Base-by-base conservation (phyloP, 2,888 invertebrate species). In the Pterostichus niger region DNA sequence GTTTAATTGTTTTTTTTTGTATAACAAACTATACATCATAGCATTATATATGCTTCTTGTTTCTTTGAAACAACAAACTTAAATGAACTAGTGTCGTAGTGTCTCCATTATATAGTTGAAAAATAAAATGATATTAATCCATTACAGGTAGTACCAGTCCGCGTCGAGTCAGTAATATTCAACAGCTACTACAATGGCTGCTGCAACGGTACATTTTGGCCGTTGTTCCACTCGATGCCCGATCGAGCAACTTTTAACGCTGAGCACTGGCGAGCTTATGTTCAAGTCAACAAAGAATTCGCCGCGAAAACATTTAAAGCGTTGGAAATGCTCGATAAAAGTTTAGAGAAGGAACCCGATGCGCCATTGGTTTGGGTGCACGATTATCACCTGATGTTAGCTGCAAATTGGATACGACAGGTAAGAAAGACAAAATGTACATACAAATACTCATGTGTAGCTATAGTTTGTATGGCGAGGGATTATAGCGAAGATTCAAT, bases 181-280 rank as follows among this genome's bases (percentile, higher is more conserved):
- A 95, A 97, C 87, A 94, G 94, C 83, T 97, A 97, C 89, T 97
- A 97, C 92, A 97, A 97, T 91, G 97, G 97, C 9, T 97, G 96
- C 89, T 97, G 97, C 88, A 97, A 97, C 88, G 96, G 95, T 15
- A 97, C 96, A 0, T 96, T 97, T 89, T 97, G 97, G 97, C 97
- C 97, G 0, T 91, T 97, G 11, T 97, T 97, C 88, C 97, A 97
- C 89, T 97, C 97, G 13, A 97, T 97, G 97, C 97, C 97, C 0
- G 97, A 97, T 86, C 91, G 96, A 81, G 96, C 97, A 4, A 94
- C 94, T 11, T 97, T 97, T 89, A 95, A 94, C 85, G 94, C 93
- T 0, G 96, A 96, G 84, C 94, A 96, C 87, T 97, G 97, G 97
- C 92, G 92, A 87, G 94, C 96, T 7, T 97, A 97, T 90, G 93